A percentile compares a stretch with the other conserved stretches of the same genome.
phyloP scores from a whole-genome alignment of 2,113 vertebrate species.

The Brachyhypopomus gauderio region DNA sequence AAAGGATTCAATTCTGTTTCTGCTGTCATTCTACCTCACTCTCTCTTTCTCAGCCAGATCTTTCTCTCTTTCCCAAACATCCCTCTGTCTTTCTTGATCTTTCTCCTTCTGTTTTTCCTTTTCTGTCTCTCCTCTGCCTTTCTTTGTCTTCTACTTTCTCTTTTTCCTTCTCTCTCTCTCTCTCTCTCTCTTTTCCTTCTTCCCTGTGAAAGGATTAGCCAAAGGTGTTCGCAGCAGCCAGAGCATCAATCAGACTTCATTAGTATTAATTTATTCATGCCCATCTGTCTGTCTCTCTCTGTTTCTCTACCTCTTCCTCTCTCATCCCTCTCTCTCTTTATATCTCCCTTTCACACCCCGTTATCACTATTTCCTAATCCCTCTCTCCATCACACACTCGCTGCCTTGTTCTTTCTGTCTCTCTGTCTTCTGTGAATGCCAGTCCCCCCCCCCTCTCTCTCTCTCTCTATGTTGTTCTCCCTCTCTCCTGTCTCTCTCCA shows the following conservation, averaged over 20 bases:
- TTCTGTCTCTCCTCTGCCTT: constrained; percentile 20
- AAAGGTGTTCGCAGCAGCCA: constrained; percentile 73
- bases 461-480: neutral
- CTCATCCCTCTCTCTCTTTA: constrained; percentile 58
- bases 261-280: constrained; percentile 78
- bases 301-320: constrained; percentile 49
- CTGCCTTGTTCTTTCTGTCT: neutral
- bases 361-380: constrained; percentile 49
- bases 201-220: constrained; percentile 70
- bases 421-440: neutral
- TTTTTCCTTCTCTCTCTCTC: constrained; percentile 40
- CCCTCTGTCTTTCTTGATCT: constrained; percentile 45
- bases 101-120: constrained; percentile 9
- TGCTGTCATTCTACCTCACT: constrained; percentile 34
- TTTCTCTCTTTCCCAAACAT: constrained; percentile 30
- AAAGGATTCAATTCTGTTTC: constrained; percentile 55
- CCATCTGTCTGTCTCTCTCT: constrained; percentile 66
- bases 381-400: constrained; percentile 24
- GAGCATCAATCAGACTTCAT: constrained; percentile 73
- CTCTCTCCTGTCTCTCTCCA: neutral
- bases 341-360: neutral
- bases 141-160: constrained; percentile 38
- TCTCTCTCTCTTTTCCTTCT: constrained; percentile 54
- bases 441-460: neutral
- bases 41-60: constrained; percentile 41